Evolutionary conservation across 2,888 invertebrate genomes (phyloP).

Genomic region (Lacanobia oleracea): DNA sequence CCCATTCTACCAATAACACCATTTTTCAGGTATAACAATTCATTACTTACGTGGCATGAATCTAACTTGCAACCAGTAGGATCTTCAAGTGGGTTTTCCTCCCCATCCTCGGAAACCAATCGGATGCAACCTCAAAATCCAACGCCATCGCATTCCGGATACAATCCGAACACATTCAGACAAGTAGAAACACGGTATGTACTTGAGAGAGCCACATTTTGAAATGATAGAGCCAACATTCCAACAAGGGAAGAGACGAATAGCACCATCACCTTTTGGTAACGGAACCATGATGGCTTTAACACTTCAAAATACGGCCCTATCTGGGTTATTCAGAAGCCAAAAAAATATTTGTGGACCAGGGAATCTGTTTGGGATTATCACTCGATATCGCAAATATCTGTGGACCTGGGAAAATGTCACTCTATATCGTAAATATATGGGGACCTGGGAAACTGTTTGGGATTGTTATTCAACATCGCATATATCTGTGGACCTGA

Average conservation of each 20-base stretch:
- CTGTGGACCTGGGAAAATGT: neutral
- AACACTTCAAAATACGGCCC: slow-evolving; percentile 32
- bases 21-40: slow-evolving; percentile 74
- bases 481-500: slow-evolving; percentile 15
- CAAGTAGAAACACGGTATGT: slow-evolving; percentile 84
- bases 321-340: slow-evolving; percentile 3
- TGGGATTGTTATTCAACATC: neutral
- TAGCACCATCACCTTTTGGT: neutral
- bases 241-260: neutral
- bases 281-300: neutral
- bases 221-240: slow-evolving; percentile 21
- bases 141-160: neutral
- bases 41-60: slow-evolving; percentile 82
- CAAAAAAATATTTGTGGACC: slow-evolving; percentile 16
- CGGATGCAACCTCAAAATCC: slow-evolving; percentile 23
- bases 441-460: neutral
- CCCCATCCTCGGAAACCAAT: slow-evolving; percentile 40
- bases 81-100: slow-evolving; percentile 67
- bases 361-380: neutral
- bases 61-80: slow-evolving; percentile 76
- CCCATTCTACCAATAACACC: slow-evolving; percentile 57
- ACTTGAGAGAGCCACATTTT: slow-evolving; percentile 16
- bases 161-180: slow-evolving; percentile 66
- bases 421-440: slow-evolving; percentile 9
- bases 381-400: slow-evolving; percentile 11